A percentile compares a stretch with the other conserved stretches of the same genome.
phyloP scores from a whole-genome alignment of 1,140 invertebrate genomes.

The Heliconius himera region DNA sequence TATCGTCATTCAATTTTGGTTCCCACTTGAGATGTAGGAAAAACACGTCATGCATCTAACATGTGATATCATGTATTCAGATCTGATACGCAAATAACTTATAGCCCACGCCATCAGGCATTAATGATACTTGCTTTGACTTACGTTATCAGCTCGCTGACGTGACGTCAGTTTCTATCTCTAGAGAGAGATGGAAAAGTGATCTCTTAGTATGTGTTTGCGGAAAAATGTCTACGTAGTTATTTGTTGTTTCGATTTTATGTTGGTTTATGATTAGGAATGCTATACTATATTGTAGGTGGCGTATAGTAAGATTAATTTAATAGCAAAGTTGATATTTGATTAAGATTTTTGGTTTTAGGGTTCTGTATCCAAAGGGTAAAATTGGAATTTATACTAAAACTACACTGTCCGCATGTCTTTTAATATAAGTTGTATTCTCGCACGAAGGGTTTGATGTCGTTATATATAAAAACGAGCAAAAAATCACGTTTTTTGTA shows the following conservation, averaged over 20 bases:
- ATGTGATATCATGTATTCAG: neutral
- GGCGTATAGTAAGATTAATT: too few relatives aligned
- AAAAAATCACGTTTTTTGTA: too few relatives aligned
- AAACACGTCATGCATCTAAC: neutral
- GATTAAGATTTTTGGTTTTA: too few relatives aligned
- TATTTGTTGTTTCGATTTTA: neutral
- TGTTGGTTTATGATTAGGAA: too few relatives aligned
- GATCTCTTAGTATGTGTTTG: neutral
- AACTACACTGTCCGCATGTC: too few relatives aligned
- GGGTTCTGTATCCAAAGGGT: too few relatives aligned
- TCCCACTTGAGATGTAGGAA: neutral
- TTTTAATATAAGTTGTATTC: too few relatives aligned
- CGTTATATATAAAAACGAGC: too few relatives aligned
- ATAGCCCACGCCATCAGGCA: neutral
- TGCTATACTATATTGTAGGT: neutral
- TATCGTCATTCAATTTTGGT: neutral
- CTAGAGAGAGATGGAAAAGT: neutral
- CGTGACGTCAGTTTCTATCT: constrained; percentile 1
- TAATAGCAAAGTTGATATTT: too few relatives aligned
- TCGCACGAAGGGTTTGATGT: too few relatives aligned
- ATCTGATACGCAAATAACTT: constrained; percentile 3
- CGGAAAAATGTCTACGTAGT: neutral
- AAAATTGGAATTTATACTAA: too few relatives aligned
- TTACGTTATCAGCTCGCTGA: neutral
- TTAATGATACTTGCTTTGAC: constrained; percentile 9